These are phyloP conservation scores for Parambassis ranga DNA, from an alignment of 2,797 vertebrate genomes.

Conservation along the genomic window DNA sequence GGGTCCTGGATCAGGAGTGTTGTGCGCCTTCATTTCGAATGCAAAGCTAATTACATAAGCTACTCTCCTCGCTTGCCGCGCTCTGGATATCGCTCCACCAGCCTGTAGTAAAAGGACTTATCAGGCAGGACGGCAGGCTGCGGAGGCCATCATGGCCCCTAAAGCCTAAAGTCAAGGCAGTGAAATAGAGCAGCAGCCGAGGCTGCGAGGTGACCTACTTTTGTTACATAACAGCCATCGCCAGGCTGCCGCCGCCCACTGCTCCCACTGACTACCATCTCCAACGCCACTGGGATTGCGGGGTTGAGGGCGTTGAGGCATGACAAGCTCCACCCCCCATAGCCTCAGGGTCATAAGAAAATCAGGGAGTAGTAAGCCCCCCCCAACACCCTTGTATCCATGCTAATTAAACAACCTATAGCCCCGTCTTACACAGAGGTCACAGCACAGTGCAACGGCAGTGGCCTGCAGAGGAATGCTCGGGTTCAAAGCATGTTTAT, in stretches of 20 bases:
- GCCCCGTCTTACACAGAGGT: constrained; percentile 49
- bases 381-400: constrained; percentile 13
- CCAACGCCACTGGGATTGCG: constrained; percentile 51
- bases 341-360: constrained; percentile 61
- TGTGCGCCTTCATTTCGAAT: neutral
- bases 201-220: constrained; percentile 71
- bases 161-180: constrained; percentile 59
- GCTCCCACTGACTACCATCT: constrained; percentile 60
- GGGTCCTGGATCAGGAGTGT: neutral
- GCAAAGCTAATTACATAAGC: constrained; percentile 37
- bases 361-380: constrained; percentile 56
- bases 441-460: constrained; percentile 49
- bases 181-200: constrained; percentile 57
- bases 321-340: constrained; percentile 16
- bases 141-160: constrained; percentile 22
- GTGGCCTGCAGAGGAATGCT: constrained; percentile 42
- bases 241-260: constrained; percentile 24
- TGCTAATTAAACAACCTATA: constrained; percentile 68
- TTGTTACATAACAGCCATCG: constrained; percentile 72
- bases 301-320: constrained; percentile 41
- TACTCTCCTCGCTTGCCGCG: neutral
- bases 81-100: constrained; percentile 5
- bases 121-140: constrained; percentile 27
- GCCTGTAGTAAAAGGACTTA: constrained; percentile 20
- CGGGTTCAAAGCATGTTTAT: constrained; percentile 26